Base-by-base conservation (phyloP, 2,797 vertebrate genomes). In the Myotis findleyi region DNA sequence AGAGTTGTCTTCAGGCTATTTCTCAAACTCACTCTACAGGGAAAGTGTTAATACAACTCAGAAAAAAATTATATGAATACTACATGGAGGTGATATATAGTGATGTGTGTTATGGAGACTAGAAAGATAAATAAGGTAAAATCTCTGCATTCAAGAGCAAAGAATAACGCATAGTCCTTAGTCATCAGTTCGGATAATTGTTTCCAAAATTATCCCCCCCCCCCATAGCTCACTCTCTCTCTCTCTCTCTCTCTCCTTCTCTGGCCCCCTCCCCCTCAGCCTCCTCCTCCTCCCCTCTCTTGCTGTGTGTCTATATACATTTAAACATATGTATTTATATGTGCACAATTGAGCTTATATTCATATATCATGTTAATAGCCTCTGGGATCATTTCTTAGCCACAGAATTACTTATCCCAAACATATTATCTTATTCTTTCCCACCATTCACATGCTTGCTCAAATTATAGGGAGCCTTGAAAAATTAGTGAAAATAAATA, bases 401-500 rank as follows among this genome's bases (percentile, higher is more conserved):
- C 38, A 33, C n/a, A 55, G 47, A 71, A 66, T 72, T 91, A 57
- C 38, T 95, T 92, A 49, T 47, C 27, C 25, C 47, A 21, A 88
- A 88, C 59, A 89, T 23, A 87, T 49, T 23, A 18, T n/a, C 38
- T 53, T 23, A 53, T 38, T 87, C 53, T 77, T 88, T 83, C 9
- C 17, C 44, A 83, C 38, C 20, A 49, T 91, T 75, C 13, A 7
- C 36, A 16, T 77, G 6, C 14, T 64, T 82, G 25, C 25, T 85
- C 38, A 73, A 49, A 85, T 27, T 25, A 88, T 13, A 95, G 16
- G 20, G 4, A 69, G 4, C 17, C 17, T 93, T 41, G 4, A 25
- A 82, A 93, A 93, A 49, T 53, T 0, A 87, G 30, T 55, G 21
- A 87, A 87, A 81, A 93, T 62, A 82, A 86, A 49, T 71, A 11